phyloP scores from a whole-genome alignment of 2,797 vertebrate species.

The Argentina silus region DNA sequence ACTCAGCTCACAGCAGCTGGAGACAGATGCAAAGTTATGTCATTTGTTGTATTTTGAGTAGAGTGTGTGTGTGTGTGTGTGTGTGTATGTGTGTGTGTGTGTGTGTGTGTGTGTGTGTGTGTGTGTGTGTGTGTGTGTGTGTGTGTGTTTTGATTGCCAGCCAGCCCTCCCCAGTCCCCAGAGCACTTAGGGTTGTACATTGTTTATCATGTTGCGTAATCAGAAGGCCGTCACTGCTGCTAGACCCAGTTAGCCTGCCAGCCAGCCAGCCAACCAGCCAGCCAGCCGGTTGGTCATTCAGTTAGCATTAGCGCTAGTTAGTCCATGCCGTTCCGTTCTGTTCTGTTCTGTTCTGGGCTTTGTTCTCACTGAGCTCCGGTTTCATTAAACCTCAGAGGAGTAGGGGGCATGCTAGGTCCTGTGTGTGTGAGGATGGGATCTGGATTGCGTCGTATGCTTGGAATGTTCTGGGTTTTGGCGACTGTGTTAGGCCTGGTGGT shows the following conservation, averaged over 20 bases:
- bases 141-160: not conserved
- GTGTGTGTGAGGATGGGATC: slow-evolving; percentile 39
- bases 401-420: slow-evolving; percentile 37
- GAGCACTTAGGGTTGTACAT: slow-evolving; percentile 22
- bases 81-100: slow-evolving; percentile 6
- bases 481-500: slow-evolving; percentile 52
- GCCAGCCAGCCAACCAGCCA: not conserved
- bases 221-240: not conserved
- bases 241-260: not conserved
- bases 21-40: not conserved
- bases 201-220: slow-evolving; percentile 55
- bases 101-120: slow-evolving; percentile 1
- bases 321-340: not conserved
- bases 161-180: slow-evolving; percentile 15
- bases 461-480: slow-evolving; percentile 72
- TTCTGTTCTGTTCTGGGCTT: not conserved
- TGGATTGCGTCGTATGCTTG: slow-evolving; percentile 71
- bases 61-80: slow-evolving; percentile 7
- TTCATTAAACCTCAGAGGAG: slow-evolving; percentile 1
- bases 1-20: too few species aligned
- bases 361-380: not conserved
- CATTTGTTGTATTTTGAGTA: not conserved
- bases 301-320: not conserved
- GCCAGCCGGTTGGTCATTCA: not conserved
- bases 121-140: not conserved